Percentiles rank a stretch among this genome's conserved stretches.
Evolutionary conservation across 1,140 invertebrate species (phyloP).

Genomic region (Sarcophaga bullata): DNA sequence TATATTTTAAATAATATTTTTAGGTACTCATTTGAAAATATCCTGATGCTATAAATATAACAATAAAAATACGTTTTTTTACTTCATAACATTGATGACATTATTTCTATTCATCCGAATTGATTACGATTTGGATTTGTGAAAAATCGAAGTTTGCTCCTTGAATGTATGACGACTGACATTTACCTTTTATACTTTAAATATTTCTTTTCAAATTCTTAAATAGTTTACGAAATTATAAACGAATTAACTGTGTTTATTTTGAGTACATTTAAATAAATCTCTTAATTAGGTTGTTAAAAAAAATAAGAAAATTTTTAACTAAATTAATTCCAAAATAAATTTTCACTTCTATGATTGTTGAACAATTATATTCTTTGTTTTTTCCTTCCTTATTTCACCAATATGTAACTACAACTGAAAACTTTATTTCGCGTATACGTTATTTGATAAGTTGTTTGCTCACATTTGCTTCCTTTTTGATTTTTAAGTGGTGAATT

Average conservation of each 20-base stretch:
- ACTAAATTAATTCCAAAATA: neutral
- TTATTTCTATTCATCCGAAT: neutral
- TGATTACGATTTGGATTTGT: conserved; percentile 7
- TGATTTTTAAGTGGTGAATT: conserved; percentile 14
- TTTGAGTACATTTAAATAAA: neutral
- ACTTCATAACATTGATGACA: neutral
- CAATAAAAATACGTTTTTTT: neutral
- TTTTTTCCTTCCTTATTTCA: conserved; percentile 10
- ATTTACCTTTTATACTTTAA: neutral
- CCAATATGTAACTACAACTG: conserved; percentile 26
- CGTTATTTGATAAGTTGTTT: neutral
- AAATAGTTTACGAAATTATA: neutral
- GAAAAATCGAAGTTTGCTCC: conserved; percentile 19
- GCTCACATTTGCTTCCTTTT: conserved; percentile 12
- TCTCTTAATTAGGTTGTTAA: neutral
- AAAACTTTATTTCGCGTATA: conserved; percentile 19
- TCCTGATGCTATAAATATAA: neutral
- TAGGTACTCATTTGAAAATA: neutral
- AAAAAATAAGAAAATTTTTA: neutral
- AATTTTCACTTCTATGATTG: neutral
- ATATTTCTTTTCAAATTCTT: neutral
- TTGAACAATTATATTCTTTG: neutral
- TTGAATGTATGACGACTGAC: neutral
- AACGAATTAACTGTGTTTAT: neutral
- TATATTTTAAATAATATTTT: neutral